Base-by-base conservation (phyloP, 2,888 invertebrate species). In the Spialia ferax region DNA sequence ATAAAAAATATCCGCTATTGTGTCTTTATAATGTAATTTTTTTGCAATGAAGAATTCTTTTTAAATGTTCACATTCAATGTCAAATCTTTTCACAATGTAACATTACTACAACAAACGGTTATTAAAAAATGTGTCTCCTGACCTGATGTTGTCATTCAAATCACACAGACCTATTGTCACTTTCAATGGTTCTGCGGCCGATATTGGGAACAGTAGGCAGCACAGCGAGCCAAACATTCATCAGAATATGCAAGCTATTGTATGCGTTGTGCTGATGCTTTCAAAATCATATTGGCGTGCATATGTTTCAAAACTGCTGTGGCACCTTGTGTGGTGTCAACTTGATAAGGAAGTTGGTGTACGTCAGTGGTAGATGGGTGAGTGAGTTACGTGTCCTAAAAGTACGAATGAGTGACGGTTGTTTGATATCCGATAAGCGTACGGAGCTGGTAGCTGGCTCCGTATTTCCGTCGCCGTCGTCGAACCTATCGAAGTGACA, bases 111-210 rank as follows among this genome's bases (percentile, higher is more conserved):
- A 35, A 32, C 15, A 22, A 45, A 69, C 57, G 61, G 59, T 65
- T 50, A 69, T 68, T 55, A 69, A 63, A 69, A 70, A 64, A 63
- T 66, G 20, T 20, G 59, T 42, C 68, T 69, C 69, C 38, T 32
- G 32, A 11, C 11, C 38, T 52, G 22, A 61, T 55, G 70, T 83
- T 85, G 75, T 77, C 80, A 85, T 85, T 85, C 85, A 75, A 69
- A 71, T 72, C 82, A 73, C 74, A 77, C 62, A 71, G 56, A 68
- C 61, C 82, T 71, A 85, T 85, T 85, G 86, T 86, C 84, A 84
- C 82, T 84, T 85, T 86, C 85, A 83, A 85, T 83, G 78, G 78
- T 69, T 70, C 69, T 74, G 74, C 74, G 73, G 70, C 70, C 74
- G 72, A 74, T 74, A 69, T 73, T 65, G 68, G 69, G 66, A 69